These are phyloP conservation scores for Hyphantria cunea DNA, from an alignment of 1,140 invertebrate species.

Conservation along the genomic window DNA sequence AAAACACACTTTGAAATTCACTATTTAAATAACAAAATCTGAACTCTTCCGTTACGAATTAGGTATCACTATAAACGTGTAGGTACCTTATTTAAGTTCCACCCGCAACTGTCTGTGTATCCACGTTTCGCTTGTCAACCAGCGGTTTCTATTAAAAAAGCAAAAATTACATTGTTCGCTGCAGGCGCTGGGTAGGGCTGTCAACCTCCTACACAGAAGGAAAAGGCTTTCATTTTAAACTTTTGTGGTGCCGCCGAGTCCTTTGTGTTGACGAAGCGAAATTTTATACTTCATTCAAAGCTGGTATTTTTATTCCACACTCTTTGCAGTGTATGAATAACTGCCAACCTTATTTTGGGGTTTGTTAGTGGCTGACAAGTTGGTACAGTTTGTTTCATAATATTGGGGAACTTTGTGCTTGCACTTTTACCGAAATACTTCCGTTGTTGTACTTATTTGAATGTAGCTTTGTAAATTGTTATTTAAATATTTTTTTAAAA, in stretches of 20 bases:
- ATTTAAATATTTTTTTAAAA: too few relatives aligned
- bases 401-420: too few relatives aligned
- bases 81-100: slow-evolving; percentile 28
- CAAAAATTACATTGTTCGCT: slow-evolving; percentile 39
- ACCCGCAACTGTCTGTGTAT: slow-evolving; percentile 25
- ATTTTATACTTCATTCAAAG: slow-evolving; percentile 37
- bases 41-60: slow-evolving; percentile 23
- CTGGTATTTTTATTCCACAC: slow-evolving; percentile 23
- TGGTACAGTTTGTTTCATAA: slow-evolving; percentile 8
- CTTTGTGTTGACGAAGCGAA: slow-evolving; percentile 37
- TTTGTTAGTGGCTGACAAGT: slow-evolving; percentile 21
- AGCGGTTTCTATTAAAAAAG: slow-evolving; percentile 36
- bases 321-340: slow-evolving; percentile 25
- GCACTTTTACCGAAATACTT: too few relatives aligned
- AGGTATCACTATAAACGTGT: slow-evolving; percentile 20
- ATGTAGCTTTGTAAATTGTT: too few relatives aligned
- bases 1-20: slow-evolving; percentile 22
- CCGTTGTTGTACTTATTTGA: too few relatives aligned
- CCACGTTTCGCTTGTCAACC: slow-evolving; percentile 29
- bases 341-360: slow-evolving; percentile 29
- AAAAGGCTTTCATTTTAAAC: slow-evolving; percentile 39
- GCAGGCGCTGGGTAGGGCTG: slow-evolving; percentile 32
- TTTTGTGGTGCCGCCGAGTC: slow-evolving; percentile 30
- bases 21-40: slow-evolving; percentile 13
- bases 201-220: slow-evolving; percentile 33